A percentile compares a stretch with the other conserved stretches of the same genome.
Conservation (phyloP, 2,797 vertebrate species). For the Arnoldichthys spilopterus region DNA sequence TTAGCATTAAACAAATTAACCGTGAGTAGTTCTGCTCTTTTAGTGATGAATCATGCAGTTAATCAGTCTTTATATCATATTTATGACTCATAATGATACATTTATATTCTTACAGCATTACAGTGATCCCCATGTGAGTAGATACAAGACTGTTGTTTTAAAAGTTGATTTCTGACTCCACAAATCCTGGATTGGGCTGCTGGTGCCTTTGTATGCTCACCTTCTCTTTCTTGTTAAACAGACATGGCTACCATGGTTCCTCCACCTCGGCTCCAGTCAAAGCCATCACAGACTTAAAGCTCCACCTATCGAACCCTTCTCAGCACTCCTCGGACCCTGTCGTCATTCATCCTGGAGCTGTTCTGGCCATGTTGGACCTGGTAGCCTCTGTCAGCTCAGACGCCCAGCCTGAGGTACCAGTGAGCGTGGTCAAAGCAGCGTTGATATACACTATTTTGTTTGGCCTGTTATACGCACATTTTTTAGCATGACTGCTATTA, state of each 20-base stretch:
- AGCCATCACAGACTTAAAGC: constrained; percentile 84
- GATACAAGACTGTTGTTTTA: background rate
- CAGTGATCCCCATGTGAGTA: background rate
- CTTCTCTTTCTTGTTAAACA: constrained; percentile 60
- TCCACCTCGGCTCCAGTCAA: constrained; percentile 85
- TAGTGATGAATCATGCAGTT: too few species aligned
- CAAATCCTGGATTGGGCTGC: background rate
- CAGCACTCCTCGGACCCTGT: constrained; percentile 84
- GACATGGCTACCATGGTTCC: constrained; percentile 88
- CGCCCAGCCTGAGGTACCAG: constrained; percentile 89
- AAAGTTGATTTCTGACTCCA: background rate
- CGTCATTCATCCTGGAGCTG: constrained; percentile 94
- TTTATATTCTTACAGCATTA: background rate
- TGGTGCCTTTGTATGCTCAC: background rate
- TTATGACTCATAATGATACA: too few species aligned
- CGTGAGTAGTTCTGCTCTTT: too few species aligned
- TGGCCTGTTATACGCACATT: too few species aligned
- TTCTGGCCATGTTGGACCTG: constrained; percentile 93
- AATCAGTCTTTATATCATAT: too few species aligned
- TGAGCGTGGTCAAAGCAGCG: background rate
- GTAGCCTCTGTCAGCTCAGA: constrained; percentile 90
- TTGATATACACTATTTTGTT: background rate
- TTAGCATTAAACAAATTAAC: too few species aligned
- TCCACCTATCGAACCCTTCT: constrained; percentile 76
- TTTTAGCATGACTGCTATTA: too few species aligned